Conservation (phyloP, 2,113 vertebrate genomes). For the Ceyx melanurus region DNA sequence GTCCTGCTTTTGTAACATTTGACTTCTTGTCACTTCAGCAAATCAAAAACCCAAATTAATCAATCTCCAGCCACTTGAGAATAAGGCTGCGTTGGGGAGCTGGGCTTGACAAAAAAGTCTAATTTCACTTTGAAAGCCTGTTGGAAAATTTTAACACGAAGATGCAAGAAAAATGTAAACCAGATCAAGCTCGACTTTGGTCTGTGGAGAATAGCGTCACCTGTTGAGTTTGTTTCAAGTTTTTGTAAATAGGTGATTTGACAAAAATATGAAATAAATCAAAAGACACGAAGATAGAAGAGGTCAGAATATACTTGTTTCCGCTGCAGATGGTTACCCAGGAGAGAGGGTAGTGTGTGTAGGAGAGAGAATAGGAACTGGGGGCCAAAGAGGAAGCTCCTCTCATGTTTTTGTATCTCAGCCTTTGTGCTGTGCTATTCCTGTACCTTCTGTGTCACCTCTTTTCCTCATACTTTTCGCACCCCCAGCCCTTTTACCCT, state of each 20-base stretch:
- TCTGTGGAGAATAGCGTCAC: constrained; percentile 62
- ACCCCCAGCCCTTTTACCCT: background rate
- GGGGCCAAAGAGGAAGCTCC: constrained; percentile 5
- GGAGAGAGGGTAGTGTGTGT: constrained; percentile 29
- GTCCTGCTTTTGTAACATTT: constrained; percentile 51
- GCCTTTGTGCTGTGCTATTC: constrained; percentile 48
- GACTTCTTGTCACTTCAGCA: constrained; percentile 56
- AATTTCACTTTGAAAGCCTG: constrained; percentile 74
- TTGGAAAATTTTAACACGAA: constrained; percentile 73
- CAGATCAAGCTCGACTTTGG: constrained; percentile 70
- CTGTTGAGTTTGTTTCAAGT: constrained; percentile 71
- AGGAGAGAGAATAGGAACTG: constrained; percentile 24
- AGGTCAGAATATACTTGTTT: constrained; percentile 63
- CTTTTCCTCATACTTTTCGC: background rate
- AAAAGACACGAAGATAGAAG: constrained; percentile 51
- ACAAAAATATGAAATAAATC: constrained; percentile 69
- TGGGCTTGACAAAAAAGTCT: constrained; percentile 64
- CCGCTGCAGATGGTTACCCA: constrained; percentile 34
- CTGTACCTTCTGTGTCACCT: background rate
- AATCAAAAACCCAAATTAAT: constrained; percentile 72
- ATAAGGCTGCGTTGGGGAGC: constrained; percentile 59
- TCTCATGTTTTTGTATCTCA: background rate
- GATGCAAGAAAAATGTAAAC: constrained; percentile 75
- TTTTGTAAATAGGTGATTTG: constrained; percentile 72
- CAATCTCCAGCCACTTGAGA: constrained; percentile 67